Percentiles rank a stretch among this genome's conserved stretches.
Conservation (phyloP, 2,113 vertebrate genomes). For the Ceyx margarethae region DNA sequence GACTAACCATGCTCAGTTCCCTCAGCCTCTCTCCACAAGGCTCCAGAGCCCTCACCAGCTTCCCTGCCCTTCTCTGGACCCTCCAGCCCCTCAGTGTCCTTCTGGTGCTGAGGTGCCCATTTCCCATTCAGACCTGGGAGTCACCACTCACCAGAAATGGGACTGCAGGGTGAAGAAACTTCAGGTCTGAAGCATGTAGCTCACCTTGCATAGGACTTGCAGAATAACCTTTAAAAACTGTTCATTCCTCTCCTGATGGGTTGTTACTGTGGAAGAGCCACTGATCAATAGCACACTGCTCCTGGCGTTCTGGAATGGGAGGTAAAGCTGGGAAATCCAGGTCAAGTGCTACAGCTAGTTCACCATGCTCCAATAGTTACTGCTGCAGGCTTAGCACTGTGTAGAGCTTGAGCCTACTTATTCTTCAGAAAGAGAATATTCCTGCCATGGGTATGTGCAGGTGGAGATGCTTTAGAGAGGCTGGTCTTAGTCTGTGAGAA, state of each 20-base stretch:
- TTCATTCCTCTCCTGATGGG: background rate
- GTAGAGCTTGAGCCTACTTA: background rate
- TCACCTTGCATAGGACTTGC: background rate
- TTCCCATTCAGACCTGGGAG: background rate
- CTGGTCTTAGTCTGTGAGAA: background rate
- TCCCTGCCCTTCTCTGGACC: too few species aligned
- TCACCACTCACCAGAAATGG: fast-evolving
- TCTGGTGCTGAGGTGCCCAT: background rate
- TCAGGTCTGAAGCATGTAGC: background rate
- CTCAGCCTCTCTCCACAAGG: too few species aligned
- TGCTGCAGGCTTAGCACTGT: background rate
- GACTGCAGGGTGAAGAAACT: background rate
- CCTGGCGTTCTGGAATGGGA: background rate
- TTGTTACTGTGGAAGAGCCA: background rate
- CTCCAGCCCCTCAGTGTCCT: too few species aligned
- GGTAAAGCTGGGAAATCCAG: background rate
- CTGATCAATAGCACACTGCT: background rate
- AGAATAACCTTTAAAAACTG: background rate
- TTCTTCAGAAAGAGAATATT: background rate
- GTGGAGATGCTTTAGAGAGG: background rate
- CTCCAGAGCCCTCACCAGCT: too few species aligned
- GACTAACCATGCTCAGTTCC: too few species aligned
- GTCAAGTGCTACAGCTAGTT: background rate
- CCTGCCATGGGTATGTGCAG: fast-evolving
- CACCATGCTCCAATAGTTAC: background rate